These are phyloP conservation scores for silkworm (Bombyx mori) DNA, from an alignment of 1,140 invertebrate species.

Conservation along the genomic window DNA sequence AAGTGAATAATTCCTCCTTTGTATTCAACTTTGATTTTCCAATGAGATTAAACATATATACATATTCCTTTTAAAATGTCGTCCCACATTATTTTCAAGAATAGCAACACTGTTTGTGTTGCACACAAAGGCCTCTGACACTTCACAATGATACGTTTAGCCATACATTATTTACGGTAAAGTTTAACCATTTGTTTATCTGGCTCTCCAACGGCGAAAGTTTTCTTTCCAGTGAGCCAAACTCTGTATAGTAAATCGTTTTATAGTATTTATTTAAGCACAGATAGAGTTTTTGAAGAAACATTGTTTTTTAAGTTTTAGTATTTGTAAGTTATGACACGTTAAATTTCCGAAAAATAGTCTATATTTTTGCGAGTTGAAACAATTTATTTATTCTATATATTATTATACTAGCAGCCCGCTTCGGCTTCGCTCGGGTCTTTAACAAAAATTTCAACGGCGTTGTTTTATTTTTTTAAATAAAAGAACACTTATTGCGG, in stretches of 20 bases:
- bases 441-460: too few species aligned
- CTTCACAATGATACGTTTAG: slow-evolving; percentile 15
- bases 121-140: slow-evolving; percentile 7
- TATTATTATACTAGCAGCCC: too few species aligned
- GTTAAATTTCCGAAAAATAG: too few species aligned
- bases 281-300: background rate
- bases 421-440: too few species aligned
- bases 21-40: background rate
- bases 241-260: slow-evolving; percentile 20
- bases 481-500: too few species aligned
- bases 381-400: too few species aligned
- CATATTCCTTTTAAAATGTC: too few species aligned
- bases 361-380: too few species aligned
- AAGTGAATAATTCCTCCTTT: background rate
- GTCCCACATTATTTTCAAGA: background rate
- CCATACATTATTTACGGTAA: slow-evolving; percentile 17
- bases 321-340: too few species aligned
- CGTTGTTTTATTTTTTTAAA: too few species aligned
- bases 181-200: slow-evolving; percentile 22
- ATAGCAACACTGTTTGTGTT: background rate
- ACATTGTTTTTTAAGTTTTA: background rate
- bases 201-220: slow-evolving; percentile 16
- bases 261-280: slow-evolving; percentile 8
- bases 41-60: background rate
- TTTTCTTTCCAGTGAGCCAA: slow-evolving; percentile 20